These are phyloP conservation scores for Hybos culiciformis DNA, from an alignment of 2,888 invertebrate genomes.

Conservation along the genomic window DNA sequence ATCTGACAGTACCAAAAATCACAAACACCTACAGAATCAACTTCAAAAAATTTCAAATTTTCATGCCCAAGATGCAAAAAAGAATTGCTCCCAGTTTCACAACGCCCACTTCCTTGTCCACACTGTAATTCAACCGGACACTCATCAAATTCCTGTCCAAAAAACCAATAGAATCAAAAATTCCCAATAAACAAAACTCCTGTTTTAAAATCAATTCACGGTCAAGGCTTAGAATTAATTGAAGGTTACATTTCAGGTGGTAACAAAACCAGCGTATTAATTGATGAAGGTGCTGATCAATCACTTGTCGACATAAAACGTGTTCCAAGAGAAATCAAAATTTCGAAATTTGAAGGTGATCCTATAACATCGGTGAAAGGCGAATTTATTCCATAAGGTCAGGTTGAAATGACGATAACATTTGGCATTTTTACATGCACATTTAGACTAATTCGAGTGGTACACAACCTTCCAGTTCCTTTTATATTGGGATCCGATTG, in stretches of 20 bases:
- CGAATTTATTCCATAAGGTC: background rate
- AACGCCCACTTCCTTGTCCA: constrained; percentile 3
- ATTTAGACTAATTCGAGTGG: background rate
- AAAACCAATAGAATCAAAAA: background rate
- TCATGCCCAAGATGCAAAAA: constrained; percentile 4
- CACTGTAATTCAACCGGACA: constrained; percentile 5
- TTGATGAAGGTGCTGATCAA: background rate
- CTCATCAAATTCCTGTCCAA: constrained; percentile 1
- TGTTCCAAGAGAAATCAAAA: background rate
- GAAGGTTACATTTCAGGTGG: background rate
- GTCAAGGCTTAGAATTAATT: background rate
- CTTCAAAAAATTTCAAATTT: no score
- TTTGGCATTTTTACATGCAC: background rate
- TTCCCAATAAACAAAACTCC: background rate
- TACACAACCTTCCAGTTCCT: background rate
- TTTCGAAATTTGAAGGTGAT: background rate
- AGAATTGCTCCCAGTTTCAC: constrained; percentile 2
- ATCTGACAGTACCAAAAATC: no score
- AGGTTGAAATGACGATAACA: background rate
- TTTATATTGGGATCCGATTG: background rate
- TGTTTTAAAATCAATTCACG: background rate
- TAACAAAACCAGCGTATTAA: background rate
- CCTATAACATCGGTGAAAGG: background rate
- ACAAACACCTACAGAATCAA: no score
- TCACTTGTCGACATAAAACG: background rate